Base-by-base conservation (phyloP, 1,140 invertebrate species). In the Spodoptera frugiperda region DNA sequence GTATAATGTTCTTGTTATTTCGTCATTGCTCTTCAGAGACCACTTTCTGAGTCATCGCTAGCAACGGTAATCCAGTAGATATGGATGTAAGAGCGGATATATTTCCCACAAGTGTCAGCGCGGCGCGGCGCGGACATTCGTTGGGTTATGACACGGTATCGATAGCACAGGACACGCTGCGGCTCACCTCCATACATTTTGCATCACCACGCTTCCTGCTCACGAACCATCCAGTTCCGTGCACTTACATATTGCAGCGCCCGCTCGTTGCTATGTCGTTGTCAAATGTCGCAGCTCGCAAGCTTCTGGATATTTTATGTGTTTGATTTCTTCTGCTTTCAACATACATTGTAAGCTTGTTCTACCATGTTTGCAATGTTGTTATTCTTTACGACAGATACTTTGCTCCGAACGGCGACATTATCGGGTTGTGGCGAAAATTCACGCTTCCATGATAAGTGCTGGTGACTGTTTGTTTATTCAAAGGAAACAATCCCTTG, bases 121-220 rank as follows among this genome's bases (percentile, higher is more conserved):
- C 25, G 19, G 61, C 17, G 44, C 15, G 17, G 44, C 44, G 63
- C 63, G 21, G 63, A 19, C 63, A 46, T 67, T 25, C 63, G 21
- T 67, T 46, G 17, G 63, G 25, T 67, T 67, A 67, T 67, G 44
- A 67, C 48, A 67, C 48, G 44, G 63, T 25, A 65, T 46, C 44
- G 61, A 48, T 67, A 67, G 11, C 44, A 3, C 14, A 15, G 55
- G 3, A 33, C 21, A 1, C 44, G 44, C 59, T n/a, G 59, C 19
- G 63, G 19, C 63, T 63, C 59, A 44, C 59, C 51, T 67, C 63
- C 46, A 49, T 67, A 67, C 63, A 67, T 67, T 67, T 49, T 25
- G 63, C 19, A 67, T 49, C 17, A 9, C 17, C 39, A n/a, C 17
- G 63, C 63, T 67, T 67, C 63, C 63, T 67, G 44, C n/a, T 67